Percentiles rank a stretch among this genome's conserved stretches.
phyloP scores from a whole-genome alignment of 2,797 vertebrate genomes.

The Amblyopsis hoosieri region DNA sequence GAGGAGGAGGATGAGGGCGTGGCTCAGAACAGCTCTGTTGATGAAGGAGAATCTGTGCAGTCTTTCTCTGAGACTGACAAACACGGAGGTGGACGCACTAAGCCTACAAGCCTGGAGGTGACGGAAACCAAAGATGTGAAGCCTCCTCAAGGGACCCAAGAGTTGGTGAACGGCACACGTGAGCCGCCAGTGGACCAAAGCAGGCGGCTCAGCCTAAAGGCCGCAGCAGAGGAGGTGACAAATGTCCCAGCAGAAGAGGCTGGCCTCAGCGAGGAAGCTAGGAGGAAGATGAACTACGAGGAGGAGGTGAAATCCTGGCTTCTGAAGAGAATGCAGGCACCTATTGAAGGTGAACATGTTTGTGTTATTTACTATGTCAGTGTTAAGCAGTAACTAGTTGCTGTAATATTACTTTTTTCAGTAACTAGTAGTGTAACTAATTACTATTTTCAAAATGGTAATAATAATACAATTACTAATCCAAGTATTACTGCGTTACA shows the following conservation, averaged over 20 bases:
- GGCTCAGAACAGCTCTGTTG: slow-evolving; percentile 62
- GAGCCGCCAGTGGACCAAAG: slow-evolving; percentile 49
- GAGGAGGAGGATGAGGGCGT: slow-evolving; percentile 71
- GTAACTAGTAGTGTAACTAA: too few species aligned
- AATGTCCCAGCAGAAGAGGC: slow-evolving; percentile 57
- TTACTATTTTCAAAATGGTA: too few species aligned
- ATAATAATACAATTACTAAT: too few species aligned
- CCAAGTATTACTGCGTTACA: too few species aligned
- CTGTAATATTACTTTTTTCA: too few species aligned
- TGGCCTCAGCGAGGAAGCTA: slow-evolving; percentile 62
- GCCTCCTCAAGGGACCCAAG: slow-evolving; percentile 30
- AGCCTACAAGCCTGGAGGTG: slow-evolving; percentile 17
- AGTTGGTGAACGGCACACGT: slow-evolving; percentile 31
- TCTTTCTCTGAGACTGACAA: slow-evolving; percentile 51
- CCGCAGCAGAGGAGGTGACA: slow-evolving; percentile 45
- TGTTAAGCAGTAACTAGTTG: too few species aligned
- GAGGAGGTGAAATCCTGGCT: slow-evolving; percentile 93
- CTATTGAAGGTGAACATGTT: slow-evolving; percentile 88
- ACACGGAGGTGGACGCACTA: slow-evolving; percentile 15
- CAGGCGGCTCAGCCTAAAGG: slow-evolving; percentile 45
- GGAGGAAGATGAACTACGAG: slow-evolving; percentile 80
- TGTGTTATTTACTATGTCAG: not conserved
- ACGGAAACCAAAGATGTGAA: slow-evolving; percentile 50
- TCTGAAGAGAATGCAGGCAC: slow-evolving; percentile 91
- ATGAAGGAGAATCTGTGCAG: slow-evolving; percentile 54